Conservation (phyloP, 2,888 invertebrate species). For the Deroplatys truncata region DNA sequence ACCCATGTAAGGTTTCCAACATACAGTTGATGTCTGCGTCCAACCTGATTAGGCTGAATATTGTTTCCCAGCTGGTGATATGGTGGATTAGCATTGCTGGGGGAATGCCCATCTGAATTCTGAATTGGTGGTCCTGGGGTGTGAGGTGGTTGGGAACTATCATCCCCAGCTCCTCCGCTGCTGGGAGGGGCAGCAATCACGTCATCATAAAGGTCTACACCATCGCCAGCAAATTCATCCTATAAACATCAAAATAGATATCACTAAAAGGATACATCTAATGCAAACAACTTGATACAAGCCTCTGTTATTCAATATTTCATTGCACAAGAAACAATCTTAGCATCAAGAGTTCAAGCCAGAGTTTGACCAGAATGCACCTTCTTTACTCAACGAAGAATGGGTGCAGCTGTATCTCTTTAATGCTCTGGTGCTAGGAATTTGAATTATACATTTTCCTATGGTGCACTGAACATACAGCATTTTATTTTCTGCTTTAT, state of each 20-base stretch:
- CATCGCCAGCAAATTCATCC: constrained; percentile 81
- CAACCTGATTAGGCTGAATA: constrained; percentile 63
- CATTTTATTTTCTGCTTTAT: no score
- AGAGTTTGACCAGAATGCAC: neutral
- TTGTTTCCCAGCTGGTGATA: constrained; percentile 67
- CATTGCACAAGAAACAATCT: neutral
- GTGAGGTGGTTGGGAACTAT: constrained; percentile 56
- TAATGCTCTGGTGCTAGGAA: no score
- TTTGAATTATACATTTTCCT: no score
- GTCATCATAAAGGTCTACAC: constrained; percentile 93
- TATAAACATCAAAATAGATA: constrained; percentile 40
- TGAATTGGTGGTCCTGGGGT: constrained; percentile 46
- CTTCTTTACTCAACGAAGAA: no score
- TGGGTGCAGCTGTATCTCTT: no score
- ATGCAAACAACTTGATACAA: no score
- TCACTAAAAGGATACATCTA: no score
- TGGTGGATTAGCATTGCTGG: constrained; percentile 59
- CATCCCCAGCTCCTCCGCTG: constrained; percentile 50
- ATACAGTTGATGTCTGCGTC: constrained; percentile 86
- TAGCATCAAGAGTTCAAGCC: neutral
- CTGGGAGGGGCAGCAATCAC: constrained; percentile 78
- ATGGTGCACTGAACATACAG: no score
- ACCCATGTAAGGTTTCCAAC: constrained; percentile 99
- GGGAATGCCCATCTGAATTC: constrained; percentile 41
- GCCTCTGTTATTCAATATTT: no score